Conservation (phyloP, 2,113 vertebrate genomes). For the Pampusana beccarii region DNA sequence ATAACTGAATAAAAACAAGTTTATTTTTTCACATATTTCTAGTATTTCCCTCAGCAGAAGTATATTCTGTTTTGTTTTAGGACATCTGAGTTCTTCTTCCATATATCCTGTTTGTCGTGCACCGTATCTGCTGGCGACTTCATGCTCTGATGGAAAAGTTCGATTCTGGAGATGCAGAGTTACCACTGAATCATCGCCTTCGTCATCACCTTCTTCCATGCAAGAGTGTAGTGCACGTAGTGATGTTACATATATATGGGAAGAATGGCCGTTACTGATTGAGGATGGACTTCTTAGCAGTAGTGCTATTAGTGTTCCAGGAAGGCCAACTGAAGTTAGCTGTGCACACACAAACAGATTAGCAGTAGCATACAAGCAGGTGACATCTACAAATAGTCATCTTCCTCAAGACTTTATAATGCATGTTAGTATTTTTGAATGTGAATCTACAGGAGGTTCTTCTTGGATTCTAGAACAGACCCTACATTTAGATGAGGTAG, state of each 20-base stretch:
- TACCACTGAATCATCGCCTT: constrained; percentile 33
- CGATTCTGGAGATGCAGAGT: constrained; percentile 92
- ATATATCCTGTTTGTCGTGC: constrained; percentile 90
- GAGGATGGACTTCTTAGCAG: constrained; percentile 84
- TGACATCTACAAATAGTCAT: constrained; percentile 25
- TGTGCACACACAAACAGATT: constrained; percentile 94
- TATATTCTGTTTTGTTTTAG: constrained; percentile 70
- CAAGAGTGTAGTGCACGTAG: constrained; percentile 1
- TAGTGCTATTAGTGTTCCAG: constrained; percentile 85
- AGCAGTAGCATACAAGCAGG: constrained; percentile 89
- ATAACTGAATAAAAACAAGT: background rate
- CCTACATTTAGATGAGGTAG: constrained; percentile 82
- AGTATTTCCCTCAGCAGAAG: background rate
- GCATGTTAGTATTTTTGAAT: constrained; percentile 92
- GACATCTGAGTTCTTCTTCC: constrained; percentile 93
- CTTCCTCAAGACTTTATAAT: constrained; percentile 78
- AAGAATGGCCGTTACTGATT: constrained; percentile 94
- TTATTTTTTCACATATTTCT: background rate
- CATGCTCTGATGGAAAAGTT: constrained; percentile 94
- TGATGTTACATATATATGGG: constrained; percentile 84
- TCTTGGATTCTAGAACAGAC: constrained; percentile 96
- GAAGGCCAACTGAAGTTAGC: constrained; percentile 87
- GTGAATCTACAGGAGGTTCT: constrained; percentile 94
- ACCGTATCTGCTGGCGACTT: constrained; percentile 93
- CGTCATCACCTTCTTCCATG: constrained; percentile 16